Evolutionary conservation across 2,888 invertebrate genomes (phyloP).

Genomic region (Beris chalybata): DNA sequence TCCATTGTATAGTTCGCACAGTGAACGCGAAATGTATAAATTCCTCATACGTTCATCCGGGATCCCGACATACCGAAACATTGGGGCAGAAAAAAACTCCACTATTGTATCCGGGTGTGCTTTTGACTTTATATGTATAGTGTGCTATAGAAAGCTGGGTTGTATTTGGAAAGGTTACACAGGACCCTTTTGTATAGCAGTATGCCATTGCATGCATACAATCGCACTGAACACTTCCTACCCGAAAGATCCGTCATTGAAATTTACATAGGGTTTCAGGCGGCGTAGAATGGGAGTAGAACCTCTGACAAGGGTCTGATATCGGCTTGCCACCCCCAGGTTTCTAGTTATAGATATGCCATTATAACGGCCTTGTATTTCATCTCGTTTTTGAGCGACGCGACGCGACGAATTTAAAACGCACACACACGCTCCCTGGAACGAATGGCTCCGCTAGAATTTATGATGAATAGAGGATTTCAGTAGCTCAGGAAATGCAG

Average conservation of each 20-base stretch:
- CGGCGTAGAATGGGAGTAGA: not conserved
- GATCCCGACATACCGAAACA: not conserved
- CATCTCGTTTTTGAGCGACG: not conserved
- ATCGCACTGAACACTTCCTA: no score
- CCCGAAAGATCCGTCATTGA: no score
- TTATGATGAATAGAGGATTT: conserved; percentile 33
- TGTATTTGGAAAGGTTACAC: not conserved
- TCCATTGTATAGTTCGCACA: conserved; percentile 28
- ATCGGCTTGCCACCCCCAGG: not conserved
- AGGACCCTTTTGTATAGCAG: no score
- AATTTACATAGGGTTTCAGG: not conserved
- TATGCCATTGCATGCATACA: no score
- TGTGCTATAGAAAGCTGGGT: conserved; percentile 10
- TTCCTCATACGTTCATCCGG: conserved; percentile 33
- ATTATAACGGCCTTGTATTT: not conserved
- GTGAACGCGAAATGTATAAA: conserved; percentile 29
- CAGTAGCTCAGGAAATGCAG: conserved; percentile 31
- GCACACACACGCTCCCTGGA: not conserved
- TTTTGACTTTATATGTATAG: conserved; percentile 28
- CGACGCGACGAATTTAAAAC: not conserved
- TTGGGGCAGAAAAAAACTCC: no score
- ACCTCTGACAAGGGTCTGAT: not conserved
- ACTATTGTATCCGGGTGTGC: conserved; percentile 30
- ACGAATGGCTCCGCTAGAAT: conserved; percentile 20
- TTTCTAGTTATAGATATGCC: conserved; percentile 11